Evolutionary conservation across 2,113 vertebrate species (phyloP).

Genomic region (Panthera leo): DNA sequence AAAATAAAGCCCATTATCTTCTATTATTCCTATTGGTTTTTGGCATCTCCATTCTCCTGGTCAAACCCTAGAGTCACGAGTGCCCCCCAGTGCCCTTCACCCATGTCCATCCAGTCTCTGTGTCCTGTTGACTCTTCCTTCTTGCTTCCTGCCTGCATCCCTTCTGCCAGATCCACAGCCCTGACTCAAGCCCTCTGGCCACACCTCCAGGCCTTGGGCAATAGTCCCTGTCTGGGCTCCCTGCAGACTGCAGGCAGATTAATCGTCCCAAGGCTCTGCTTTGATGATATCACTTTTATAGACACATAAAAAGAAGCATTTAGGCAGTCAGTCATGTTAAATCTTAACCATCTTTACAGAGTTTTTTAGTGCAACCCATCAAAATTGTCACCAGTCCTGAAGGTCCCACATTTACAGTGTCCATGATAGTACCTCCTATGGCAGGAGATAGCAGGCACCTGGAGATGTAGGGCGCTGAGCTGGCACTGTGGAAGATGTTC

Average conservation of each 20-base stretch:
- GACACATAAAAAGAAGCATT: constrained; percentile 56
- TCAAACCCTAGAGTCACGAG: background rate
- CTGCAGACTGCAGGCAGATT: background rate
- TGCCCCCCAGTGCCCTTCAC: rapidly evolving
- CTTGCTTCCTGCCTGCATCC: background rate
- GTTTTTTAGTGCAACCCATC: constrained; percentile 56
- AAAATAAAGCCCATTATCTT: background rate
- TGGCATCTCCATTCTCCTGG: background rate
- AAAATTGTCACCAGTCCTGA: constrained; percentile 28
- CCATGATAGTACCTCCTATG: background rate
- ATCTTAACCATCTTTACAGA: constrained; percentile 62
- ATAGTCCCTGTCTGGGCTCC: background rate
- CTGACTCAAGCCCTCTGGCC: background rate
- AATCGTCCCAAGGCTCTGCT: constrained; percentile 29
- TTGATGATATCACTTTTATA: constrained; percentile 60
- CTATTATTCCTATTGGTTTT: background rate
- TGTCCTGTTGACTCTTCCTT: no score
- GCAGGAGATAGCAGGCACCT: background rate
- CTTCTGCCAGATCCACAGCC: background rate
- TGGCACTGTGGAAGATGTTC: rapidly evolving
- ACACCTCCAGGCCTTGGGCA: no score
- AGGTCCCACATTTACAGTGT: background rate
- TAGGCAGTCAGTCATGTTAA: constrained; percentile 51
- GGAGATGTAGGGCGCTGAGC: rapidly evolving
- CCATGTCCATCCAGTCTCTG: background rate